Base-by-base conservation (phyloP, 1,140 invertebrate genomes). In the Trichonephila inaurata region DNA sequence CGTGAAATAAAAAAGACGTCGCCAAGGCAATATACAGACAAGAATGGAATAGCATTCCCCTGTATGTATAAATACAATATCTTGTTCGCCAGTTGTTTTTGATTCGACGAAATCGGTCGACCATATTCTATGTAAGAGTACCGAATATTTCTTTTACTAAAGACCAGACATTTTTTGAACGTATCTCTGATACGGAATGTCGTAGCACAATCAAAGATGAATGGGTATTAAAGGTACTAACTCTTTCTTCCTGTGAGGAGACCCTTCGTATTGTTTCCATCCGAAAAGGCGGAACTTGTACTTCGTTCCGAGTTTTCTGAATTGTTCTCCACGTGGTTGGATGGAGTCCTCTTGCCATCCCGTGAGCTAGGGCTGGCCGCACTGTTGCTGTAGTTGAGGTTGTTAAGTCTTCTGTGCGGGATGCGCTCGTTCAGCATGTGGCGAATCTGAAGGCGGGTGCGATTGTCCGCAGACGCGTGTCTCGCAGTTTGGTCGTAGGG, bases 381-480 rank as follows among this genome's bases (percentile, higher is more conserved):
- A n/a, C 88, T 81, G n/a, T 24, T 69, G 10, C 21, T 10, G 66
- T 69, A 69, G 66, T 19, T 51, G 10, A 89, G 77, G 60, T 60
- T 61, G 64, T 86, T 93, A 3, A 89, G 40, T 18, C 93, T 64
- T 28, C 93, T 16, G 62, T 83, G 93, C 12, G 88, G 93, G 14
- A 94, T 88, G 1, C 92, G 64, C 8, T 93, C 92, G 66, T 93
- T 97, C 61, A 98, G 97, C 96, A 98, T 96, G 44, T 98, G 97
- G 77, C 98, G 96, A 95, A 98, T 98, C 95, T 99, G 98, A 97
- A 98, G 98, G 96, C 98, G 98, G 96, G 98, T 97, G 97, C 96
- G 98, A 96, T 98, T 95, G 98, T 97, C 96, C 97, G 96, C 12
- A 94, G 95, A 94, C 97, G 97, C 10, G 91, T 61, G 62, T 94